Conservation (phyloP, 2,113 vertebrate species). For the Rattus rattus region DNA sequence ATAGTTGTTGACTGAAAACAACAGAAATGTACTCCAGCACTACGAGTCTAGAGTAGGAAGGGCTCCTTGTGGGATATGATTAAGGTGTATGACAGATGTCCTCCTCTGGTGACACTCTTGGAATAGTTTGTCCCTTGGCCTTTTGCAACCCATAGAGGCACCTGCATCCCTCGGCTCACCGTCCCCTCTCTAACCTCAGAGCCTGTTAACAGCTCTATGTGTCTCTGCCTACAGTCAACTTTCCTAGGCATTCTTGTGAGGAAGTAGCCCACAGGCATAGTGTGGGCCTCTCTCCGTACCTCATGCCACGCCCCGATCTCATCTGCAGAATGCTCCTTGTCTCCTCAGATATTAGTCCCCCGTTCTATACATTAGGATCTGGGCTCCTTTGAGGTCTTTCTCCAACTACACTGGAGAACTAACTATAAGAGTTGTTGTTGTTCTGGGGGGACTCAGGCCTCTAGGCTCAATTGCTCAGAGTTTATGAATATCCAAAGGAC, state of each 20-base stretch:
- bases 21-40: fast-evolving
- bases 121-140: neutral
- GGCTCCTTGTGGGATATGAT: neutral
- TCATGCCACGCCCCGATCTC: neutral
- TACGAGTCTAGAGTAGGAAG: neutral
- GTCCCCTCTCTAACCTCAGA: neutral
- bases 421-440: neutral
- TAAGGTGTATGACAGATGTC: neutral
- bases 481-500: neutral
- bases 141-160: neutral
- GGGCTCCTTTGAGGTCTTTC: neutral
- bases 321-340: neutral
- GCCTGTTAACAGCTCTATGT: fast-evolving
- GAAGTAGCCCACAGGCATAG: fast-evolving
- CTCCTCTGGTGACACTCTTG: neutral
- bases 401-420: fast-evolving
- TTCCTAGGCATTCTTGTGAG: neutral
- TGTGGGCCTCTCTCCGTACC: neutral
- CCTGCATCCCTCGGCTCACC: neutral
- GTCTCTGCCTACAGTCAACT: no score
- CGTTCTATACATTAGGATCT: neutral
- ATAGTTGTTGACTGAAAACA: neutral
- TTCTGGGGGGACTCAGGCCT: fast-evolving
- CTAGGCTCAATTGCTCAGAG: neutral
- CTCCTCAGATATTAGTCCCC: fast-evolving